These are phyloP conservation scores for Oryzias javanicus DNA, from an alignment of 2,113 vertebrate species.

Conservation along the genomic window DNA sequence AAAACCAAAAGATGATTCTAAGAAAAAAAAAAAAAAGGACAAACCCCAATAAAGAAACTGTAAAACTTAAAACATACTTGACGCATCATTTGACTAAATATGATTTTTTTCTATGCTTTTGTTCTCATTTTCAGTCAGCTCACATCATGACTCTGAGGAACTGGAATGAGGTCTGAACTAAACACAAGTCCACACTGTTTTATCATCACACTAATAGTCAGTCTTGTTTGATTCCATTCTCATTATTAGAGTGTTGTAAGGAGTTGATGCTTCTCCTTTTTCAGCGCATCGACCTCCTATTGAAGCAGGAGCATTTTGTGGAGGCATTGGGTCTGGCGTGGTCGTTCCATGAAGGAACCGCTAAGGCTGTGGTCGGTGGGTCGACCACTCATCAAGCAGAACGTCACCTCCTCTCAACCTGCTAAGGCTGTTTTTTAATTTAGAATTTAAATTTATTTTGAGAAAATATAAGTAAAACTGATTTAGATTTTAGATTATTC, in stretches of 20 bases:
- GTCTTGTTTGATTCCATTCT: too few species aligned
- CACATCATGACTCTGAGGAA: conserved; percentile 90
- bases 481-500: too few species aligned
- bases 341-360: conserved; percentile 96
- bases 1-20: too few species aligned
- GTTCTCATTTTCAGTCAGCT: conserved; percentile 82
- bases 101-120: neutral
- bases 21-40: too few species aligned
- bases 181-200: too few species aligned
- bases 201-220: too few species aligned
- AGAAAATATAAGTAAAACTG: too few species aligned
- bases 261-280: neutral
- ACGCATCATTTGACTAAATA: too few species aligned
- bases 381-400: conserved; percentile 6
- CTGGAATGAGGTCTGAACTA: conserved; percentile 89
- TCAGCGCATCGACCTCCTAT: conserved; percentile 89
- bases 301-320: conserved; percentile 90
- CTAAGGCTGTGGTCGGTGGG: conserved; percentile 94
- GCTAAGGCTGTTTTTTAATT: too few species aligned
- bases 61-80: too few species aligned
- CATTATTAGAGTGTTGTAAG: neutral
- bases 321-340: conserved; percentile 94
- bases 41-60: too few species aligned
- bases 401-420: neutral
- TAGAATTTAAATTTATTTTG: too few species aligned